phyloP scores from a whole-genome alignment of 2,113 vertebrate species.

The Oryzias curvinotus region DNA sequence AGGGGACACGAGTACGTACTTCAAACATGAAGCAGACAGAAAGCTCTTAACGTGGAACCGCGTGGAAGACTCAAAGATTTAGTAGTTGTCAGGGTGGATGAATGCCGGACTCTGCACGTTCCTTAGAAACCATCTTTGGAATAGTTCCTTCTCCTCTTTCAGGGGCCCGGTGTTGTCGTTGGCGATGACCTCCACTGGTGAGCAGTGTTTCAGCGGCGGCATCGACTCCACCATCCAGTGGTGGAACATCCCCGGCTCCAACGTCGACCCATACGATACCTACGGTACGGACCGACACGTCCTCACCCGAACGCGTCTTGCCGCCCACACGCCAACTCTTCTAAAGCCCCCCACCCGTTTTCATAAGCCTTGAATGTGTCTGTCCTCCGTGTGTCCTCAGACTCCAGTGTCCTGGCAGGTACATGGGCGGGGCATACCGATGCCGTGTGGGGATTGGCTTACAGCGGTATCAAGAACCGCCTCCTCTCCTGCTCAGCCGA shows the following conservation, averaged over 20 bases:
- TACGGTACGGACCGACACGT: conserved; percentile 79
- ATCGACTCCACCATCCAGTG: conserved; percentile 95
- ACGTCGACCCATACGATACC: conserved; percentile 95
- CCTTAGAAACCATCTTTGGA: background rate
- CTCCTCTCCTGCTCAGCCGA: conserved; percentile 97
- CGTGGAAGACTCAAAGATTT: too few relatives aligned
- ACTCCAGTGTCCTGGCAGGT: conserved; percentile 91
- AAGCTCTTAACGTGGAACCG: too few relatives aligned
- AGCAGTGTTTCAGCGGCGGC: conserved; percentile 97
- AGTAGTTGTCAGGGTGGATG: too few relatives aligned
- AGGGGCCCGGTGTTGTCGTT: conserved; percentile 94
- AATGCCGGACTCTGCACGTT: too few relatives aligned
- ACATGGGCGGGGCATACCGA: conserved; percentile 91
- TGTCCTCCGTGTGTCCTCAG: conserved; percentile 63
- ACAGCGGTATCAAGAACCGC: conserved; percentile 93
- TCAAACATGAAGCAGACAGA: background rate
- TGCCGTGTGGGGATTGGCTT: conserved; percentile 94
- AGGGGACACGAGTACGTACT: conserved; percentile 93
- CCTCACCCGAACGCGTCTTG: too few relatives aligned
- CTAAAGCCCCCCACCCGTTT: too few relatives aligned
- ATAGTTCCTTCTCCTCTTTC: background rate
- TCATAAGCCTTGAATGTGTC: too few relatives aligned
- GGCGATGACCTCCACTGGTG: conserved; percentile 90
- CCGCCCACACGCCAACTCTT: too few relatives aligned
- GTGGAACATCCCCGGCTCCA: conserved; percentile 98